Percentiles rank a stretch among this genome's conserved stretches.
These are phyloP conservation scores for Pyralis farinalis DNA, from an alignment of 2,888 invertebrate species.

Conservation along the genomic window DNA sequence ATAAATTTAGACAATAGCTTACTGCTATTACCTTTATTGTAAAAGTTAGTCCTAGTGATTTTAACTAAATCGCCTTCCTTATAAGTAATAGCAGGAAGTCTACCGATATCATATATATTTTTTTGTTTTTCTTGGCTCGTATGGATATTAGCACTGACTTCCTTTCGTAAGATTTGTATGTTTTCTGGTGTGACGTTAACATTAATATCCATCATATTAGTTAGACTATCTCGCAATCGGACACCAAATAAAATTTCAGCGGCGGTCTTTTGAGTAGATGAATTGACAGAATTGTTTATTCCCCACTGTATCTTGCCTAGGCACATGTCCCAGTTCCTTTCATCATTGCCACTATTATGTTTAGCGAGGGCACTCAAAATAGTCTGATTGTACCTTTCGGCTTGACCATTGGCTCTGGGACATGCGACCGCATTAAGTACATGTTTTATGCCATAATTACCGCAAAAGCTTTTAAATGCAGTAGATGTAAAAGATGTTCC, in stretches of 20 bases:
- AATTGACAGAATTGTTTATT: too few relatives aligned
- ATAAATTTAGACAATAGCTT: too few relatives aligned
- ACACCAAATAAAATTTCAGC: too few relatives aligned
- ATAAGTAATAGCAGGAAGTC: neutral
- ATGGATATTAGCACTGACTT: slow-evolving; percentile 1
- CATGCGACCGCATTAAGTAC: too few relatives aligned
- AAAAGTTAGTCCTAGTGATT: neutral
- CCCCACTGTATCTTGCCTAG: too few relatives aligned
- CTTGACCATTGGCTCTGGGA: too few relatives aligned
- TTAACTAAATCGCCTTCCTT: neutral
- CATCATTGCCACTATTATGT: neutral
- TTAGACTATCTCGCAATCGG: neutral
- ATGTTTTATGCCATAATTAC: slow-evolving; percentile 29
- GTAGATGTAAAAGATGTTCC: too few relatives aligned
- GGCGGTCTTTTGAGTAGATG: neutral
- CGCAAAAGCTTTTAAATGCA: too few relatives aligned
- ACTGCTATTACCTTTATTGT: neutral
- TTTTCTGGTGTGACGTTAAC: too few relatives aligned
- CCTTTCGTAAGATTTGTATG: neutral
- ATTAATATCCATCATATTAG: neutral
- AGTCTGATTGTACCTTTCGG: slow-evolving; percentile 23
- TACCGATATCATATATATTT: neutral
- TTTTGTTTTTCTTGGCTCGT: neutral
- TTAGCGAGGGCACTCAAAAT: neutral
- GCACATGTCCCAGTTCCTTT: too few relatives aligned